Conservation (phyloP, 2,113 vertebrate species). For the Callaeas wilsoni region DNA sequence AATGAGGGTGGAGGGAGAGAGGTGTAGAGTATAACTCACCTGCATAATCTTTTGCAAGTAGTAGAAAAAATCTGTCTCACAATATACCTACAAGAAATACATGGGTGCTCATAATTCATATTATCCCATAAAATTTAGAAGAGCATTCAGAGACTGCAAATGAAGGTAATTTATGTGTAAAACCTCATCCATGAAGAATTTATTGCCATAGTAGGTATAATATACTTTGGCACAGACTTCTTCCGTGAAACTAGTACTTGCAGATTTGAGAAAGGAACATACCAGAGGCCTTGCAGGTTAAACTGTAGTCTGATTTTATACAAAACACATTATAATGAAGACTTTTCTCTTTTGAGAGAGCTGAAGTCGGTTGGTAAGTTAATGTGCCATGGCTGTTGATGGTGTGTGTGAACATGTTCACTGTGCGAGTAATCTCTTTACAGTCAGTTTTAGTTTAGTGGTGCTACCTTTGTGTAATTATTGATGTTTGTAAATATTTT, state of each 20-base stretch:
- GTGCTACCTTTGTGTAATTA: not conserved
- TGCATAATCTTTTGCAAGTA: not conserved
- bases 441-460: not conserved
- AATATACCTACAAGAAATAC: conserved; percentile 19
- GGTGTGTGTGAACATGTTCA: not conserved
- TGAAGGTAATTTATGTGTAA: conserved; percentile 50
- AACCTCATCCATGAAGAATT: conserved; percentile 64
- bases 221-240: conserved; percentile 36
- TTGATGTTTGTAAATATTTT: not conserved
- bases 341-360: not conserved
- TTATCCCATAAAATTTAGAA: conserved; percentile 47
- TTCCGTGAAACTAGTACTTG: not conserved
- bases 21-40: not conserved
- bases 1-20: not conserved
- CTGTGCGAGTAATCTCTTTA: not conserved
- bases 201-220: conserved; percentile 41
- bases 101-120: conserved; percentile 23
- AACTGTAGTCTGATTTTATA: not conserved
- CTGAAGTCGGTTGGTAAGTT: not conserved
- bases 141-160: conserved; percentile 39
- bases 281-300: not conserved
- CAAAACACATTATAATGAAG: not conserved
- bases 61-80: not conserved
- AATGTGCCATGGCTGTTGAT: not conserved
- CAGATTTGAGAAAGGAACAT: not conserved